Conservation (phyloP, 2,888 invertebrate genomes). For the Metalampra italica region DNA sequence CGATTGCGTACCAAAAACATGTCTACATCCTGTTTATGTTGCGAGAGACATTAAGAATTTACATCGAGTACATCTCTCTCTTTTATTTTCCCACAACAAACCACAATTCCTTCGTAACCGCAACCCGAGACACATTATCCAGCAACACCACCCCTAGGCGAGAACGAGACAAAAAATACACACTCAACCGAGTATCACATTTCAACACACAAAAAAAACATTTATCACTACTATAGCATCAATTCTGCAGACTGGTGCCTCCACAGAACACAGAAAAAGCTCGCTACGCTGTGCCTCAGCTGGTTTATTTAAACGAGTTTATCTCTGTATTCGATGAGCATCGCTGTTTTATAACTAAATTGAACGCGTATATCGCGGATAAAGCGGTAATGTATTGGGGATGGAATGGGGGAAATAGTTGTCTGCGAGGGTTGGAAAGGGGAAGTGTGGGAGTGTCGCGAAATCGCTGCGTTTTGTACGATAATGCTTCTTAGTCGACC, state of each 20-base stretch:
- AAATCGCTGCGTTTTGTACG: conserved; percentile 54
- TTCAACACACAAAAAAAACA: conserved; percentile 19
- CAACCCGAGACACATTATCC: not conserved
- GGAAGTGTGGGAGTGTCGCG: conserved; percentile 30
- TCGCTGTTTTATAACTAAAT: conserved; percentile 1
- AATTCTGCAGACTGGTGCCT: conserved; percentile 23
- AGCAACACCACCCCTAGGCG: not conserved
- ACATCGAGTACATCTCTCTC: too few species aligned
- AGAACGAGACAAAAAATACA: not conserved
- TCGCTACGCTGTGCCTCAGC: too few species aligned
- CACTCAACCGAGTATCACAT: conserved; percentile 5
- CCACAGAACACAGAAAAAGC: conserved; percentile 20
- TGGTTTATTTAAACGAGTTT: conserved; percentile 1
- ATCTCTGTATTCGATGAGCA: conserved; percentile 7
- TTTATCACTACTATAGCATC: conserved; percentile 25
- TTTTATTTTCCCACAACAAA: conserved; percentile 3
- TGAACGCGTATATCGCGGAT: conserved; percentile 11
- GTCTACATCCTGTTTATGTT: too few species aligned
- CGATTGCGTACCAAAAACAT: too few species aligned
- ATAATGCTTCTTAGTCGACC: conserved; percentile 40
- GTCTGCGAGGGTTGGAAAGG: conserved; percentile 10
- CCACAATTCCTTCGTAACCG: conserved; percentile 1
- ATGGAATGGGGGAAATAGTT: conserved; percentile 15
- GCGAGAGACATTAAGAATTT: too few species aligned
- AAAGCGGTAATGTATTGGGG: conserved; percentile 23